A percentile compares a stretch with the other conserved stretches of the same genome.
Conservation (phyloP, 2,797 vertebrate genomes). For the Pelobates cultripes region DNA sequence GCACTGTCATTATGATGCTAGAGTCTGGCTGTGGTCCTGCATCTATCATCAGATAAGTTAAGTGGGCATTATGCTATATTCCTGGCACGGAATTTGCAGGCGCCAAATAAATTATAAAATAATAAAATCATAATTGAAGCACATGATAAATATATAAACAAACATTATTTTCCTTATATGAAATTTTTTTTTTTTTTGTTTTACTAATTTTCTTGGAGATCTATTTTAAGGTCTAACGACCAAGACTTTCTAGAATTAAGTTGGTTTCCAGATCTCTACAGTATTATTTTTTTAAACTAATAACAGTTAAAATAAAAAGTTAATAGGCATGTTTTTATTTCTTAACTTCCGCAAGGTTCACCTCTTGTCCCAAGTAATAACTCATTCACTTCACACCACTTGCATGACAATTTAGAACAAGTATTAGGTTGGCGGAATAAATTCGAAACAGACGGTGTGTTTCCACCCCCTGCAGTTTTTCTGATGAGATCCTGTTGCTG, state of each 20-base stretch:
- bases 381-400: constrained; percentile 47
- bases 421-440: constrained; percentile 28
- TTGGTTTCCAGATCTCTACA: neutral
- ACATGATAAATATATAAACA: too few species aligned
- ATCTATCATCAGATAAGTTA: too few species aligned
- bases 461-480: constrained; percentile 44
- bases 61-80: too few species aligned
- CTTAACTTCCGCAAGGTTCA: constrained; percentile 38
- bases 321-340: constrained; percentile 19
- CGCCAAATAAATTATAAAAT: too few species aligned
- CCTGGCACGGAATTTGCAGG: too few species aligned
- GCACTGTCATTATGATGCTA: too few species aligned
- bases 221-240: neutral
- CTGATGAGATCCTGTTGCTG: constrained; percentile 47
- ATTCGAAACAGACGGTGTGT: constrained; percentile 39
- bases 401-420: constrained; percentile 17
- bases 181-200: neutral
- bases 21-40: too few species aligned
- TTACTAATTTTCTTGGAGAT: neutral
- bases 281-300: constrained; percentile 34
- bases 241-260: neutral
- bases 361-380: constrained; percentile 48
- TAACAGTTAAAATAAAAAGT: constrained; percentile 17
- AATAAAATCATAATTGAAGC: too few species aligned
- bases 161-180: too few species aligned